A percentile compares a stretch with the other conserved stretches of the same genome.
These are phyloP conservation scores for Asbolus verrucosus DNA, from an alignment of 1,140 invertebrate genomes.

Conservation along the genomic window DNA sequence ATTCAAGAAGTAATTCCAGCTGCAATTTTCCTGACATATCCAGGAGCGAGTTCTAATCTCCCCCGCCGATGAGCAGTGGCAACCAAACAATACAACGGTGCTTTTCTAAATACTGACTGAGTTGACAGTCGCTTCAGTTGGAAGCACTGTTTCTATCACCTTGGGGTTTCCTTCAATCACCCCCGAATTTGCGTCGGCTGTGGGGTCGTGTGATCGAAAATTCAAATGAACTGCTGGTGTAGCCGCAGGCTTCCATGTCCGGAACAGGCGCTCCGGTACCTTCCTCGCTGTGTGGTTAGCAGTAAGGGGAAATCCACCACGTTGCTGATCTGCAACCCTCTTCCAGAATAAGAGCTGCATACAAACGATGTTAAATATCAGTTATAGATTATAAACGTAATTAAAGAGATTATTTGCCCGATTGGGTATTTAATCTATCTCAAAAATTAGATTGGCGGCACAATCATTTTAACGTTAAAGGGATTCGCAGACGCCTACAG, in stretches of 20 bases:
- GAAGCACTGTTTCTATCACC: slow-evolving; percentile 32
- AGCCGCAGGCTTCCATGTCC: background rate
- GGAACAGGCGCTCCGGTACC: slow-evolving; percentile 25
- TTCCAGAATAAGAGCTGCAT: slow-evolving; percentile 4
- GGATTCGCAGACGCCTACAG: too few species aligned
- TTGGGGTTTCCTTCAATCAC: slow-evolving; percentile 41
- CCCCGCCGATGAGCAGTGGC: background rate
- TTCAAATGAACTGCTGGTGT: slow-evolving; percentile 40
- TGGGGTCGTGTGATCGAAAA: slow-evolving; percentile 46
- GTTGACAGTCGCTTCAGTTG: too few species aligned
- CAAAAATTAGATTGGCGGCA: slow-evolving; percentile 16
- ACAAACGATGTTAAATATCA: slow-evolving; percentile 37
- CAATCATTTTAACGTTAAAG: background rate
- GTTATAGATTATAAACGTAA: slow-evolving; percentile 45
- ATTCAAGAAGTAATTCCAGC: slow-evolving; percentile 37
- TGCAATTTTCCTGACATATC: slow-evolving; percentile 40
- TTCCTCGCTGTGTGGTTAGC: too few species aligned
- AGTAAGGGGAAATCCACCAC: background rate
- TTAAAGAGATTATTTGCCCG: slow-evolving; percentile 44
- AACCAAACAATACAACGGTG: too few species aligned
- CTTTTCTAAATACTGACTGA: too few species aligned
- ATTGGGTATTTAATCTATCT: slow-evolving; percentile 28
- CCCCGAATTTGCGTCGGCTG: background rate
- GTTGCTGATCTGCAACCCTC: background rate
- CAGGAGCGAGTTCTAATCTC: slow-evolving; percentile 17